Percentiles rank a stretch among this genome's conserved stretches.
Evolutionary conservation across 2,797 vertebrate species (phyloP).

Genomic region (Chaetophractus vellerosus): DNA sequence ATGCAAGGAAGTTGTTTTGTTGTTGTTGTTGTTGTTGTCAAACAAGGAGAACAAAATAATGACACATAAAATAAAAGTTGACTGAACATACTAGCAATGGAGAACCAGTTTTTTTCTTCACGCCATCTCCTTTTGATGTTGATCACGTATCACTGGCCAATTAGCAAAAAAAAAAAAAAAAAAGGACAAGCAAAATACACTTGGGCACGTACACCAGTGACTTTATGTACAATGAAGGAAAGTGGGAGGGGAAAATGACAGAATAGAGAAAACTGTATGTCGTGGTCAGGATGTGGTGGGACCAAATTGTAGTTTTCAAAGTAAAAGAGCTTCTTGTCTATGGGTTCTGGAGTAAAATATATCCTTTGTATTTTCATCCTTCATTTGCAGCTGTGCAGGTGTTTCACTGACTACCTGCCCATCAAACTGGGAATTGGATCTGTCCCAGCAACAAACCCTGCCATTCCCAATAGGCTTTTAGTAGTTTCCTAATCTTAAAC

Average conservation of each 20-base stretch:
- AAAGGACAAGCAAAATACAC: background rate
- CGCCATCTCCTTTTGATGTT: slow-evolving; percentile 29
- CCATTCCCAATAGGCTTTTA: background rate
- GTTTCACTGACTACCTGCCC: background rate
- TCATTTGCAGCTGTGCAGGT: background rate
- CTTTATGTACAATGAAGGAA: background rate
- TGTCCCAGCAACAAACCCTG: background rate
- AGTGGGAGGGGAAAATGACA: background rate
- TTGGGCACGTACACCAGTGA: background rate
- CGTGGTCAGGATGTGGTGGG: background rate
- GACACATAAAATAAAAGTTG: background rate
- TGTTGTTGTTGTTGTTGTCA: background rate
- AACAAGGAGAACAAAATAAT: slow-evolving; percentile 12
- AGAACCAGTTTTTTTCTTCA: background rate
- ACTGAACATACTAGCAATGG: background rate
- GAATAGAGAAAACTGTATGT: background rate
- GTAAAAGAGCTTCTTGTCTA: background rate
- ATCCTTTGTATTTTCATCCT: background rate
- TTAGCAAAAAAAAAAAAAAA: background rate
- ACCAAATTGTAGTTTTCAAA: background rate
- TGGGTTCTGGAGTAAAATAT: background rate
- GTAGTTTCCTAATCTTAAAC: background rate
- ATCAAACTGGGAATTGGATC: background rate
- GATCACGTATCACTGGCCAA: background rate
- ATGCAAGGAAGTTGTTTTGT: background rate